Percentiles rank a stretch among this genome's conserved stretches.
These are phyloP conservation scores for Oxyura jamaicensis DNA, from an alignment of 2,113 vertebrate genomes.

Conservation along the genomic window DNA sequence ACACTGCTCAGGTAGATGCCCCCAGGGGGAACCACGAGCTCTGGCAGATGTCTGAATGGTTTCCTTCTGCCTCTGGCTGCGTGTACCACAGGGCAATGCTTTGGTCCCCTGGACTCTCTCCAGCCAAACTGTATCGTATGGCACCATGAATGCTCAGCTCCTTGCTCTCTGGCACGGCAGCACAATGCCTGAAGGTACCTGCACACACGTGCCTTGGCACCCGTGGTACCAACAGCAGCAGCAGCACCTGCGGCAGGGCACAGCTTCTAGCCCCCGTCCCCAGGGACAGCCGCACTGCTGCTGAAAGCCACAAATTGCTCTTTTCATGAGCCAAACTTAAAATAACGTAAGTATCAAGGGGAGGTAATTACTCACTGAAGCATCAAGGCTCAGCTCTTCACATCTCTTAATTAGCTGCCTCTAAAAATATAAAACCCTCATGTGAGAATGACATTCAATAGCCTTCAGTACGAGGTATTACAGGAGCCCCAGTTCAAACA, in stretches of 20 bases:
- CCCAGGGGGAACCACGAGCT: background rate
- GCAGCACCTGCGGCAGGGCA: background rate
- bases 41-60: background rate
- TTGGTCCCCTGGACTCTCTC: background rate
- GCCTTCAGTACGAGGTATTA: background rate
- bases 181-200: background rate
- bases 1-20: background rate
- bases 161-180: background rate
- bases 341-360: background rate
- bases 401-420: conserved; percentile 3
- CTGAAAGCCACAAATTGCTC: background rate
- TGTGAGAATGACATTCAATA: background rate
- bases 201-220: fast-evolving
- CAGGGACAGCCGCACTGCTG: background rate
- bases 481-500: background rate
- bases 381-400: background rate
- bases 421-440: conserved; percentile 20
- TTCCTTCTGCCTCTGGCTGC: background rate
- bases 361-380: background rate
- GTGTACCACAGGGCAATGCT: background rate
- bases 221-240: background rate
- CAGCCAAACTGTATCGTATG: background rate
- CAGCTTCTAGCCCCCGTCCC: background rate
- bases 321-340: background rate
- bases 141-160: background rate